These are phyloP conservation scores for Dioctria linearis DNA, from an alignment of 2,888 invertebrate genomes.

Conservation along the genomic window DNA sequence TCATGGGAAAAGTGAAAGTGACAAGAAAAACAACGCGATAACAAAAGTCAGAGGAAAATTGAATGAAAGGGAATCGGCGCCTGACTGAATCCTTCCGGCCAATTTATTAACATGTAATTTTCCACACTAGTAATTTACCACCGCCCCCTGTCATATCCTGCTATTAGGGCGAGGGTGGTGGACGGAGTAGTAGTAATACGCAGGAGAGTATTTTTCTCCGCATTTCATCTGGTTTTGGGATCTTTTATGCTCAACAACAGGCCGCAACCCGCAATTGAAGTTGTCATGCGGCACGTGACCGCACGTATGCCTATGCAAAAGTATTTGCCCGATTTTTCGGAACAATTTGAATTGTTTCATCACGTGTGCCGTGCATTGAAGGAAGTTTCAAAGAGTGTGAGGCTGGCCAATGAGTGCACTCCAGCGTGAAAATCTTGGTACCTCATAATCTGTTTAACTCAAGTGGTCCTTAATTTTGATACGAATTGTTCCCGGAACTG, in stretches of 20 bases:
- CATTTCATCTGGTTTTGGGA: conserved; percentile 24
- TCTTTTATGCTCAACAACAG: conserved; percentile 60
- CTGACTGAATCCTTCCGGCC: conserved; percentile 59
- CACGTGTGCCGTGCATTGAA: conserved; percentile 52
- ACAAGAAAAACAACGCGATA: conserved; percentile 46
- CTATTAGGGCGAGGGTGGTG: neutral
- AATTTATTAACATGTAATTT: conserved; percentile 64
- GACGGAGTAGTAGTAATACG: neutral
- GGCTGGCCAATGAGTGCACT: conserved; percentile 17
- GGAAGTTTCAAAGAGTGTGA: neutral
- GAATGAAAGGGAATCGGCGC: conserved; percentile 8
- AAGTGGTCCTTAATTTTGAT: conserved; percentile 31
- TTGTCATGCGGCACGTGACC: conserved; percentile 61
- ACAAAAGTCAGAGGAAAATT: conserved; percentile 44
- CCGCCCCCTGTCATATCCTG: conserved; percentile 58
- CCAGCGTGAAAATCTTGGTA: neutral
- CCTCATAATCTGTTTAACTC: conserved; percentile 52
- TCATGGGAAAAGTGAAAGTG: conserved; percentile 44
- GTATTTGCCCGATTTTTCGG: conserved; percentile 55
- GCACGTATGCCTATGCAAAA: conserved; percentile 43
- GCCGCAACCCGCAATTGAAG: conserved; percentile 62
- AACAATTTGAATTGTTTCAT: conserved; percentile 57
- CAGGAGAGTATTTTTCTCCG: neutral
- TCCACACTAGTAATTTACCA: conserved; percentile 62
- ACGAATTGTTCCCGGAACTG: conserved; percentile 58